Evolutionary conservation across 2,113 vertebrate species (phyloP).

Genomic region (Gorilla gorilla): DNA sequence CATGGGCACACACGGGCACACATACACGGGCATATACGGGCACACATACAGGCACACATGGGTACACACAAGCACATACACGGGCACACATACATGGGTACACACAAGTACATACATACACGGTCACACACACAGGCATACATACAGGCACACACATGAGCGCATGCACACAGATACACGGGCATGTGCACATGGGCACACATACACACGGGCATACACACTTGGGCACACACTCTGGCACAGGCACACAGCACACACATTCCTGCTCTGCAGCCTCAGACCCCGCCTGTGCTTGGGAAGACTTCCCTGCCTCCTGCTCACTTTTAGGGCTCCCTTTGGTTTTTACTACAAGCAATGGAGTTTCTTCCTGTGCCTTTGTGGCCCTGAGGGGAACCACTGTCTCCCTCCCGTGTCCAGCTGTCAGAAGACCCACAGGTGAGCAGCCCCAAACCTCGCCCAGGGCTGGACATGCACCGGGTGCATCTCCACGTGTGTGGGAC

Average conservation of each 20-base stretch:
- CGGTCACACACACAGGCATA: too few relatives aligned
- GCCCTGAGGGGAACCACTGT: background rate
- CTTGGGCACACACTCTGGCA: background rate
- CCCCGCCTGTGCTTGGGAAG: background rate
- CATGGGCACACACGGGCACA: accelerated
- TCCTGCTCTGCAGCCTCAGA: background rate
- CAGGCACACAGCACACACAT: too few relatives aligned
- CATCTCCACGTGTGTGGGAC: background rate
- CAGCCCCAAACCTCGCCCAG: background rate
- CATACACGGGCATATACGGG: accelerated
- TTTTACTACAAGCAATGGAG: background rate
- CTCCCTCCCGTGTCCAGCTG: background rate
- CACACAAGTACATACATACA: too few relatives aligned
- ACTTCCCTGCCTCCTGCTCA: background rate
- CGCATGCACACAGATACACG: too few relatives aligned
- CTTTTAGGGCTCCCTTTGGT: background rate
- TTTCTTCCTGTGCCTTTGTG: background rate
- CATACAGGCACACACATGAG: background rate
- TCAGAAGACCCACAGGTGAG: background rate
- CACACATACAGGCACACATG: too few relatives aligned
- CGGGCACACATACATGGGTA: too few relatives aligned
- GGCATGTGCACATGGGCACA: too few relatives aligned
- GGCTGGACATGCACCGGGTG: background rate
- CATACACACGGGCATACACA: too few relatives aligned
- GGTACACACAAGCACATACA: too few relatives aligned